Evolutionary conservation across 2,888 invertebrate species (phyloP), one percentile per base, ranked within the genome.

Genomic region (Nineta flava): DNA sequence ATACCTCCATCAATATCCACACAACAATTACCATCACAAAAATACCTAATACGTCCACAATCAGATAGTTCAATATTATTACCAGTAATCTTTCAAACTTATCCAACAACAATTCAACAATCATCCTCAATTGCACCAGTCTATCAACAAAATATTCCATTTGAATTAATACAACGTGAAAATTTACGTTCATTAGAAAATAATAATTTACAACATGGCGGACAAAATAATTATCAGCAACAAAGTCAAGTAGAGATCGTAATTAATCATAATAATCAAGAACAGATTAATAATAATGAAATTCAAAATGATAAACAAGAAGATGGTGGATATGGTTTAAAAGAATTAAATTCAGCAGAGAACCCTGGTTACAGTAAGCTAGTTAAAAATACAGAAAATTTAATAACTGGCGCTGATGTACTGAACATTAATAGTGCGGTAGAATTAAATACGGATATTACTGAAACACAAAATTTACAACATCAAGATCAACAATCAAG

Each of bases 331-430:
- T 32, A 32, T 32, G 32, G 32, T 32, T 32, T 32, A 32, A 32
- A 32, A n/a, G n/a, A n/a, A n/a, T n/a, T 26, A 26, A 26, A n/a
- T 13, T 13, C 38, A 9, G 6, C 38, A 6, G 15, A 38, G 2
- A 26, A 26, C 7, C 7, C 26, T 26, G 38, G 38, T 6, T 38
- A 38, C 9, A 26, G 15, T 3, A 74, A 67, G 57, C 62, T 78
- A 40, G 74, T 77, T 12, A 73, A 73, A 41, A 74, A 70, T 2
- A 77, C 77, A 1, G 74, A 73, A 59, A 74, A 79, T 60, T 63
- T 79, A 9, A 74, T 82, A 52, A 70, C 76, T 0, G 77, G 76
- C 53, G 74, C 78, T 57, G 81, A 81, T 61, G 69, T 82, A 9
- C 56, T 79, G 9, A 73, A 72, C 58, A 81, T 82, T 1, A 82